Conservation (phyloP, 1,140 invertebrate species). For the Hylaeus volcanicus region DNA sequence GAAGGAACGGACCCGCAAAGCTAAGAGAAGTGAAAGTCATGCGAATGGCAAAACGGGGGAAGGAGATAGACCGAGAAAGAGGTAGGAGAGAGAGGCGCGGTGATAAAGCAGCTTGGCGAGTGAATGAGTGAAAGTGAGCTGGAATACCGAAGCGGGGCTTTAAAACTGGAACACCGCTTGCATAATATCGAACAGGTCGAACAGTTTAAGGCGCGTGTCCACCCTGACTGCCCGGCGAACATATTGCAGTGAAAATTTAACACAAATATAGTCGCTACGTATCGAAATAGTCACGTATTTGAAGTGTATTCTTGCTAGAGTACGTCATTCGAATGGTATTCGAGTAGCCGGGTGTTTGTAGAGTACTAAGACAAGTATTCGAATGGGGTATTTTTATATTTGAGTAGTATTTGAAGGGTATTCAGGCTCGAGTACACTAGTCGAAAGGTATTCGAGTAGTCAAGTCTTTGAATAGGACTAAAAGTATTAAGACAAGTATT, state of each 20-base stretch:
- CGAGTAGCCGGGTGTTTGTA: no score
- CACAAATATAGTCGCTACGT: no score
- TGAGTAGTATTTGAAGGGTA: no score
- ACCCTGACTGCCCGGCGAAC: conserved; percentile 20
- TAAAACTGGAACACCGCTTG: conserved; percentile 75
- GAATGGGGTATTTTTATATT: no score
- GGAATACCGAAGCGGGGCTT: conserved; percentile 71
- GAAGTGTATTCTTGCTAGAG: no score
- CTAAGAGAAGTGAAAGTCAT: conserved; percentile 70
- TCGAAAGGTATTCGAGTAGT: no score
- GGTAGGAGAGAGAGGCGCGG: conserved; percentile 34
- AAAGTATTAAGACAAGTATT: no score
- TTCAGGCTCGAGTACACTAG: no score
- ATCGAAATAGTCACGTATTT: no score
- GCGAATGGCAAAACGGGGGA: conserved; percentile 44
- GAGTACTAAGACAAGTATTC: no score
- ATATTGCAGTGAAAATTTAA: conserved; percentile 16
- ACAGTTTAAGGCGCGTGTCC: conserved; percentile 64
- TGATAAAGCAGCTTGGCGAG: conserved; percentile 67
- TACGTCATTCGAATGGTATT: no score
- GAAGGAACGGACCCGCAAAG: conserved; percentile 53
- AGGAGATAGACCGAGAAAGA: conserved; percentile 24
- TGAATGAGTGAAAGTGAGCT: conserved; percentile 76
- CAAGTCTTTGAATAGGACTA: no score
- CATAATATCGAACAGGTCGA: conserved; percentile 73